Conservation (phyloP, 2,888 invertebrate genomes). For the Crocallis elinguaria region DNA sequence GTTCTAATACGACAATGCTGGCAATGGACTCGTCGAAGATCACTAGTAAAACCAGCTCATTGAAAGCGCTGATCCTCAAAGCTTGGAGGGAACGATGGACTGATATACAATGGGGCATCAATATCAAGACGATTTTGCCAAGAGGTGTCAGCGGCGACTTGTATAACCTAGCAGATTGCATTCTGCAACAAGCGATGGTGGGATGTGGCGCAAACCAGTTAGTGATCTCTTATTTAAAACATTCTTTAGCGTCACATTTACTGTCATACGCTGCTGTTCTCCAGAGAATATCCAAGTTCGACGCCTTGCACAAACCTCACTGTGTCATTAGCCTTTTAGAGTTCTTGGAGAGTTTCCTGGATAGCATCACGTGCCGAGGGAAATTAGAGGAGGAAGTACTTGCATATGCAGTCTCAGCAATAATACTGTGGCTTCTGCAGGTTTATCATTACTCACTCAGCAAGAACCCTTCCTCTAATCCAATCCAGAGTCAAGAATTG, state of each 20-base stretch:
- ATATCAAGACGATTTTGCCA: slow-evolving; percentile 95
- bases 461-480: slow-evolving; percentile 76
- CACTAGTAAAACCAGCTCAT: slow-evolving; percentile 92
- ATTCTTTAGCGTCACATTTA: slow-evolving; percentile 95
- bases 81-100: slow-evolving; percentile 99
- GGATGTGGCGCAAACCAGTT: slow-evolving; percentile 96
- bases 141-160: slow-evolving; percentile 97
- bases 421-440: slow-evolving; percentile 92
- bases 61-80: slow-evolving; percentile 91
- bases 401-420: slow-evolving; percentile 92
- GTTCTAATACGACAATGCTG: slow-evolving; percentile 7
- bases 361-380: slow-evolving; percentile 88
- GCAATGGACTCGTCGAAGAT: slow-evolving; percentile 90
- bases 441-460: slow-evolving; percentile 86
- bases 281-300: slow-evolving; percentile 94
- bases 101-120: slow-evolving; percentile 97
- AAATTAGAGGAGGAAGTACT: slow-evolving; percentile 95
- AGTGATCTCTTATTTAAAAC: slow-evolving; percentile 95
- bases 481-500: slow-evolving; percentile 85
- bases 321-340: slow-evolving; percentile 94
- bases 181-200: slow-evolving; percentile 96
- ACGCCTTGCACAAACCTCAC: slow-evolving; percentile 93
- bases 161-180: slow-evolving; percentile 96
- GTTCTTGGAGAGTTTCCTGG: slow-evolving; percentile 90
- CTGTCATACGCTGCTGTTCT: slow-evolving; percentile 96